phyloP scores from a whole-genome alignment of 2,888 invertebrate genomes.

The Dasypolia templi region DNA sequence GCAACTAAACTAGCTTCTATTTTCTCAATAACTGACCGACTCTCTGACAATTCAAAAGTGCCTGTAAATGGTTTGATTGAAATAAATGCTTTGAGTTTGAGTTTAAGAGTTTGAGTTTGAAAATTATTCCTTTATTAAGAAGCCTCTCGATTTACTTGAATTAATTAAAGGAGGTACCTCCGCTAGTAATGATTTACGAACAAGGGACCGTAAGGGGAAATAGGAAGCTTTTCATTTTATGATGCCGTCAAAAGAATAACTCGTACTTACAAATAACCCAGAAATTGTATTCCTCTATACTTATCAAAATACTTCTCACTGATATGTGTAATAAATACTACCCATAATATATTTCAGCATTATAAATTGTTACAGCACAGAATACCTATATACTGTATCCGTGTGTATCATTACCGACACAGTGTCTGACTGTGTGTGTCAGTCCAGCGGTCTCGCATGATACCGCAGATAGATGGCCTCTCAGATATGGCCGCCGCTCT shows the following conservation, averaged over 20 bases:
- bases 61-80: too few relatives aligned
- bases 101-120: too few relatives aligned
- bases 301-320: background rate
- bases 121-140: background rate
- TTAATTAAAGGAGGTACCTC: background rate
- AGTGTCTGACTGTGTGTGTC: constrained; percentile 39
- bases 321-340: background rate
- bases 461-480: constrained; percentile 62
- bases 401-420: constrained; percentile 40
- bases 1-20: too few relatives aligned
- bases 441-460: constrained; percentile 52
- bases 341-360: background rate
- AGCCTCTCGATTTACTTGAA: background rate
- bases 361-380: background rate
- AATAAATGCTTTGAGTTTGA: too few relatives aligned
- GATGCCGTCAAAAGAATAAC: background rate
- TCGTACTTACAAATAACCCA: background rate
- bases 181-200: background rate
- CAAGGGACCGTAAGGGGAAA: background rate
- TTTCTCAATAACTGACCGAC: too few relatives aligned
- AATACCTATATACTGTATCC: constrained; percentile 5
- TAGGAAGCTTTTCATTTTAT: background rate
- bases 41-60: too few relatives aligned
- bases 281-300: background rate
- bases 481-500: constrained; percentile 59